Base-by-base conservation (phyloP, 2,797 vertebrate genomes). In the Orientallactaga sibirica region DNA sequence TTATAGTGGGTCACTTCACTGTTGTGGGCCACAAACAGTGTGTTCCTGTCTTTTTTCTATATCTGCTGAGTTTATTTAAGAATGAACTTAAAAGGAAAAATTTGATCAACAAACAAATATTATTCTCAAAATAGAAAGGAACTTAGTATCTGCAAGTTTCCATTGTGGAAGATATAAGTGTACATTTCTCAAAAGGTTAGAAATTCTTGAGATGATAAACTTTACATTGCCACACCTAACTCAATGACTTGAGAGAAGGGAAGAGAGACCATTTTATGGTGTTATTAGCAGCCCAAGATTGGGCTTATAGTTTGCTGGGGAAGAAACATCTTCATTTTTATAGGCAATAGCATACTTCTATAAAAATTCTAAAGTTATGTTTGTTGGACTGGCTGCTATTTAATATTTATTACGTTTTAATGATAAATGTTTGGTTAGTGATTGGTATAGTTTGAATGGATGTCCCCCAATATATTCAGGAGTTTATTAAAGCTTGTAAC, bases 371-470 rank as follows among this genome's bases (percentile, higher is more conserved):
- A 66, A 77, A 1, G 12, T 83, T 93, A 16, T 86, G 29, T 73
- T 89, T 70, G 41, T 52, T 64, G 20, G 41, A n/a, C 73, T 94
- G 48, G 29, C 68, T 83, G 41, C 37, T 76, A 29, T 4, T 91
- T 84, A 73, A 64, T 55, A 70, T n/a, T 74, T 94, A 86, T 61
- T 95, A 87, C 64, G 96, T 93, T 96, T 85, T 75, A 84, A 73
- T 74, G 64, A 79, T 10, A 88, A 86, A 68, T 78, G 16, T 94
- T 94, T 67, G 61, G 77, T 58, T 48, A 48, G 48, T 48, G 48
- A 48, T 10, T 48, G 48, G 48, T 7, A 10, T 8, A 48, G 48
- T 48, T 48, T 48, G 48, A 48, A 48, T 48, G 7, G 10, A 48
- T 48, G 48, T 48, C 48, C 48, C 48, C 48, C 48, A 48, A 48